Base-by-base conservation (phyloP, 2,113 vertebrate species). In the Gracilinanus agilis region DNA sequence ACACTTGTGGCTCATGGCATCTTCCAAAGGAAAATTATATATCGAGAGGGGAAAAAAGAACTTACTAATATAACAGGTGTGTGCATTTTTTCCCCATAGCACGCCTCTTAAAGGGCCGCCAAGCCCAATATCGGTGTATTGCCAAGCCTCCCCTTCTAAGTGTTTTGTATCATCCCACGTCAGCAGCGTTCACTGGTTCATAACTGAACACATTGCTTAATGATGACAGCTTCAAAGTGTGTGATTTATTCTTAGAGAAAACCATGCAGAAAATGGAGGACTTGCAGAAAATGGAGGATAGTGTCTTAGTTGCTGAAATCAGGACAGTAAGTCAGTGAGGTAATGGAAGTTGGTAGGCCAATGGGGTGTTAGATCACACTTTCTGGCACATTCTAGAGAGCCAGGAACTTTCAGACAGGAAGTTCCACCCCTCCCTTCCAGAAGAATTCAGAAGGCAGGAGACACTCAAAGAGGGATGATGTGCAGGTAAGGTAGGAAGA, bases 181-280 rank as follows among this genome's bases (percentile, higher is more conserved):
- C 9, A 90, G 92, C 29, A 53, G 90, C 53, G 44, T 90, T 94
- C 92, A 75, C 54, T 44, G 13, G 27, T 88, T 96, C 94, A 96
- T 91, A 97, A 96, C 96, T 55, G 91, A 96, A 96, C 92, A 93
- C 92, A 97, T 94, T 96, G 90, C 88, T 95, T 95, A 94, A 90
- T 55, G 9, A 90, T 90, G n/a, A 83, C 44, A 83, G 34, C n/a
- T 92, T 88, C 95, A 94, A 54, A 92, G 89, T 34, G 25, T 53
- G 3, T 83, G 55, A 91, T 23, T 25, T 83, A 83, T 83, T 83
- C 67, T 83, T 34, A 40, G 67, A 75, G 61, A 83, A 83, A 19
- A 34, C n/a, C 40, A 83, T 40, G n/a, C 19, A 83, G 21, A 83
- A 83, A 83, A 83, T 40, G 67, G 67, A 83, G n/a, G 67, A 21